A percentile compares a stretch with the other conserved stretches of the same genome.
Evolutionary conservation across 2,888 invertebrate genomes (phyloP).

Genomic region (Cryptocephalus moraei): DNA sequence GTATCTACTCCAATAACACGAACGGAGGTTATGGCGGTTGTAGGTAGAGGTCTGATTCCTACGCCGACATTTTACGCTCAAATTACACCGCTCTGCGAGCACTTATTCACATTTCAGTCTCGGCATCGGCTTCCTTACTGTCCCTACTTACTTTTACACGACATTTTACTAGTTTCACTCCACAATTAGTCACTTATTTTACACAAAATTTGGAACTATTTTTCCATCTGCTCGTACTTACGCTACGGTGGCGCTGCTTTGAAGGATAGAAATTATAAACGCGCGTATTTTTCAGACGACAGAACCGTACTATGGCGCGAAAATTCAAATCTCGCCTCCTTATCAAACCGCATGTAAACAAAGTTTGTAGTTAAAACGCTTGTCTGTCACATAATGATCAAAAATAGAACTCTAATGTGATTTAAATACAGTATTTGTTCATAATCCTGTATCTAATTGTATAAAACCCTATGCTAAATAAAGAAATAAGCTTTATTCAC

Average conservation of each 20-base stretch:
- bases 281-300: slow-evolving; percentile 31
- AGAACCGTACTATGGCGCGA: slow-evolving; percentile 21
- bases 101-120: too few species aligned
- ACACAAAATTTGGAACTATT: slow-evolving; percentile 28
- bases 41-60: slow-evolving; percentile 63
- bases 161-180: too few species aligned
- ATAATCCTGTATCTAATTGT: too few species aligned
- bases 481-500: too few species aligned
- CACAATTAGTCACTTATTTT: background rate
- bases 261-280: slow-evolving; percentile 28
- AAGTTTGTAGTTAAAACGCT: too few species aligned
- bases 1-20: slow-evolving; percentile 67
- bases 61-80: slow-evolving; percentile 40
- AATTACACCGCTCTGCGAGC: slow-evolving; percentile 7
- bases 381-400: too few species aligned
- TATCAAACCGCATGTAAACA: too few species aligned
- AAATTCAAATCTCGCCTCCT: slow-evolving; percentile 14
- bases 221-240: slow-evolving; percentile 30
- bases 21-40: slow-evolving; percentile 72
- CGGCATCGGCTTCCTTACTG: too few species aligned
- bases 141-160: too few species aligned
- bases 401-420: too few species aligned
- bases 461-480: too few species aligned
- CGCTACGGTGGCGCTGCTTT: slow-evolving; percentile 31
- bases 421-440: too few species aligned